These are phyloP conservation scores for Hirtodrosophila confusa DNA, from an alignment of 2,888 invertebrate species.

Conservation along the genomic window DNA sequence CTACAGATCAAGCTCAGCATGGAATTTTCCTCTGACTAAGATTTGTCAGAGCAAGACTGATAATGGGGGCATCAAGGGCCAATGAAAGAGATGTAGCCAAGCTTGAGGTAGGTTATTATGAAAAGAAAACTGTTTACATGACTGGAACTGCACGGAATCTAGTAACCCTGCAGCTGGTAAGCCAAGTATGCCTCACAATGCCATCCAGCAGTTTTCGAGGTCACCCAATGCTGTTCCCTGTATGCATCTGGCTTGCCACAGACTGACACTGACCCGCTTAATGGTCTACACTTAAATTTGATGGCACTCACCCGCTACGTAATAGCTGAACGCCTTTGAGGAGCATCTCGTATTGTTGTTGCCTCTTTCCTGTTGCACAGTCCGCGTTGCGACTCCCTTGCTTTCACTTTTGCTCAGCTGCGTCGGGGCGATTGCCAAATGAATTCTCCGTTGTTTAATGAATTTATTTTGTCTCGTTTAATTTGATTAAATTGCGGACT, in stretches of 20 bases:
- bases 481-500: constrained; percentile 55
- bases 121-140: not conserved
- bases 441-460: constrained; percentile 51
- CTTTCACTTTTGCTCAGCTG: constrained; percentile 60
- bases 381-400: constrained; percentile 2
- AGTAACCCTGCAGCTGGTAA: constrained; percentile 30
- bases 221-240: constrained; percentile 10
- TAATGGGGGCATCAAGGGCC: constrained; percentile 18
- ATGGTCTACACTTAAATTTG: constrained; percentile 11
- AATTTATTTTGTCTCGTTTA: constrained; percentile 65
- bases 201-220: constrained; percentile 8
- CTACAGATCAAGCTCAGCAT: constrained; percentile 3
- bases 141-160: not conserved
- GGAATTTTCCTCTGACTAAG: constrained; percentile 52
- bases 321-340: constrained; percentile 71
- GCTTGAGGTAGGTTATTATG: constrained; percentile 44
- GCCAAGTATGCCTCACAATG: constrained; percentile 41
- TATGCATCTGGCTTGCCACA: constrained; percentile 16
- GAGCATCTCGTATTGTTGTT: constrained; percentile 54
- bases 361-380: constrained; percentile 6
- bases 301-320: constrained; percentile 59
- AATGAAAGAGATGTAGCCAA: not conserved
- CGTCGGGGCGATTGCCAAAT: constrained; percentile 53
- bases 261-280: constrained; percentile 44
- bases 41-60: not conserved